Evolutionary conservation across 1,140 invertebrate species (phyloP).

Genomic region (Pinna nobilis): DNA sequence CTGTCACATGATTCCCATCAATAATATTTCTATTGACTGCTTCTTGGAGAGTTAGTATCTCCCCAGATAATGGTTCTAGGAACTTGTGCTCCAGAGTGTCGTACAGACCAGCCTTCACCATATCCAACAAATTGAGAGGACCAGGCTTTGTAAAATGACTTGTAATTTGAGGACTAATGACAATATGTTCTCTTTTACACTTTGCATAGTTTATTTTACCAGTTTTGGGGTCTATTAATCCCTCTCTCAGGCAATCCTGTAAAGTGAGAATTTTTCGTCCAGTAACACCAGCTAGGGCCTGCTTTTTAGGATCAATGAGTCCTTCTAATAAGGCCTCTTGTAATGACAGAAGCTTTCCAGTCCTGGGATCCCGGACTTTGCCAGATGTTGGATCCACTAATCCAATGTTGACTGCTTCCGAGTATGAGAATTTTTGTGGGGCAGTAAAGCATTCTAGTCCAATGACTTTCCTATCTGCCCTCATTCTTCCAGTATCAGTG

Average conservation of each 20-base stretch:
- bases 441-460: slow-evolving; percentile 21
- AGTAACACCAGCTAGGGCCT: slow-evolving; percentile 60
- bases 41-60: slow-evolving; percentile 85
- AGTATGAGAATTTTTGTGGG: slow-evolving; percentile 61
- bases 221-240: slow-evolving; percentile 71
- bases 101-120: slow-evolving; percentile 87
- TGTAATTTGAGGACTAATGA: slow-evolving; percentile 46
- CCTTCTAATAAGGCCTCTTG: slow-evolving; percentile 88
- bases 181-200: slow-evolving; percentile 45
- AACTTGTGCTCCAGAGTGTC: slow-evolving; percentile 86
- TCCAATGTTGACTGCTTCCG: slow-evolving; percentile 79
- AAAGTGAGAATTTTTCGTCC: slow-evolving; percentile 58
- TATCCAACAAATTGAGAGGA: slow-evolving; percentile 83
- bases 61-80: slow-evolving; percentile 85
- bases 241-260: slow-evolving; percentile 71
- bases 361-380: slow-evolving; percentile 87
- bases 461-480: slow-evolving; percentile 19
- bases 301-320: slow-evolving; percentile 81
- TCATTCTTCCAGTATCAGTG: slow-evolving; percentile 23
- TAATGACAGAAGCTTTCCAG: slow-evolving; percentile 84
- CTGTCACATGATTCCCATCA: slow-evolving; percentile 85
- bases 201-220: slow-evolving; percentile 70
- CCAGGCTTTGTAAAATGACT: slow-evolving; percentile 54
- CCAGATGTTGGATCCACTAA: slow-evolving; percentile 84
- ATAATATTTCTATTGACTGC: slow-evolving; percentile 88